Evolutionary conservation across 2,797 vertebrate genomes (phyloP).

Genomic region (Pantherophis alleghaniensis): DNA sequence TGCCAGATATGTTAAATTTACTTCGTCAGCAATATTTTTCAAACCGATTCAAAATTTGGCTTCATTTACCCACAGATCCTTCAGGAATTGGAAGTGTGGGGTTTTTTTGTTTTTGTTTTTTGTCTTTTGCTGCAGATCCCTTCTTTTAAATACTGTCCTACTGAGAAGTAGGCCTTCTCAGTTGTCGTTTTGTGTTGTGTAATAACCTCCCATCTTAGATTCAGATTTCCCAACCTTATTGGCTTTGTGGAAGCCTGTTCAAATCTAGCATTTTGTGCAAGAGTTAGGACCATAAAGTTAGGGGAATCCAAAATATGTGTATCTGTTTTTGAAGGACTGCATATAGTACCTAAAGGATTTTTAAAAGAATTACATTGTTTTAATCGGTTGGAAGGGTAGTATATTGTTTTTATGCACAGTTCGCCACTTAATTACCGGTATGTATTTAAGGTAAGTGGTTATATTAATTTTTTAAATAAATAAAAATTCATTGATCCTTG

Average conservation of each 20-base stretch:
- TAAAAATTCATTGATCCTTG: constrained; percentile 17
- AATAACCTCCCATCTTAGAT: not conserved
- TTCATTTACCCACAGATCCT: constrained; percentile 31
- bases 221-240: not conserved
- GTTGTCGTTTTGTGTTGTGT: not conserved
- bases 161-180: not conserved
- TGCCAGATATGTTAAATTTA: constrained; percentile 41
- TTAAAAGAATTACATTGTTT: not conserved
- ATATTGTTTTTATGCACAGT: not conserved
- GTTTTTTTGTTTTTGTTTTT: not conserved
- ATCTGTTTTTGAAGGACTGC: not conserved
- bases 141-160: not conserved
- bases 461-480: not conserved
- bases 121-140: constrained; percentile 1
- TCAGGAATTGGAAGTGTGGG: constrained; percentile 21
- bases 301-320: not conserved
- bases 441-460: not conserved
- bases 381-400: not conserved
- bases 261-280: not conserved
- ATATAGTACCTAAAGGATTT: not conserved
- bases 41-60: constrained; percentile 40
- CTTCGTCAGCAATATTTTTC: constrained; percentile 38
- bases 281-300: not conserved
- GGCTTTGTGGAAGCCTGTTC: not conserved
- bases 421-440: not conserved